Conservation (phyloP, 2,797 vertebrate genomes). For the Todus mexicanus region DNA sequence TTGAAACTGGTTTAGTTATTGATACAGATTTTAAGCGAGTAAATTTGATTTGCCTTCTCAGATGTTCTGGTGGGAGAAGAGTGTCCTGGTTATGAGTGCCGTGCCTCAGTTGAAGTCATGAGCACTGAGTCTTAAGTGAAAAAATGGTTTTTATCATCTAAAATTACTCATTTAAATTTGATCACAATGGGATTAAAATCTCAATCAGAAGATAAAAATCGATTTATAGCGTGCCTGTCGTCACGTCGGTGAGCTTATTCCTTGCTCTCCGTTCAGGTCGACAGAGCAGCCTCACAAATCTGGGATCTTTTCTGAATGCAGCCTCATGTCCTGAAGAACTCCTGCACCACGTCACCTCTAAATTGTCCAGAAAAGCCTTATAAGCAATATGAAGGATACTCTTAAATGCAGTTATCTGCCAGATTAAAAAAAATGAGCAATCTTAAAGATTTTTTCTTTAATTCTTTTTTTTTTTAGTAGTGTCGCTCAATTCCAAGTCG, state of each 20-base stretch:
- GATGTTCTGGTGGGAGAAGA: constrained; percentile 7
- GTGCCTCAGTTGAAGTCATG: background rate
- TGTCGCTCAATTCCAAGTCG: background rate
- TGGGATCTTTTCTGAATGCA: background rate
- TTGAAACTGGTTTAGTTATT: constrained; percentile 51
- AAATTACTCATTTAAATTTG: background rate
- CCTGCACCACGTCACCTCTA: background rate
- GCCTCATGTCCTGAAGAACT: background rate
- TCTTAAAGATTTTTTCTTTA: background rate
- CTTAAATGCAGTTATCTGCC: background rate
- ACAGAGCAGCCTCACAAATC: background rate
- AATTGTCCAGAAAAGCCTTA: background rate
- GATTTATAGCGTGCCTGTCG: background rate
- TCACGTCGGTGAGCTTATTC: background rate
- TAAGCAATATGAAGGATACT: background rate
- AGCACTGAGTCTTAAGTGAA: background rate
- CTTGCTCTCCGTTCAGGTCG: background rate
- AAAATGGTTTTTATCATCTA: background rate
- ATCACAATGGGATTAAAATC: background rate
- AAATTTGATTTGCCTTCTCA: constrained; percentile 26
- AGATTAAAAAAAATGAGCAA: background rate
- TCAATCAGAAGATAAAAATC: background rate
- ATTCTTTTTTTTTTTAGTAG: background rate
- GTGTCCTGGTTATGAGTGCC: background rate
- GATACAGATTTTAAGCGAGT: background rate